Conservation (phyloP, 2,797 vertebrate species). For the Myripristis jacobus region DNA sequence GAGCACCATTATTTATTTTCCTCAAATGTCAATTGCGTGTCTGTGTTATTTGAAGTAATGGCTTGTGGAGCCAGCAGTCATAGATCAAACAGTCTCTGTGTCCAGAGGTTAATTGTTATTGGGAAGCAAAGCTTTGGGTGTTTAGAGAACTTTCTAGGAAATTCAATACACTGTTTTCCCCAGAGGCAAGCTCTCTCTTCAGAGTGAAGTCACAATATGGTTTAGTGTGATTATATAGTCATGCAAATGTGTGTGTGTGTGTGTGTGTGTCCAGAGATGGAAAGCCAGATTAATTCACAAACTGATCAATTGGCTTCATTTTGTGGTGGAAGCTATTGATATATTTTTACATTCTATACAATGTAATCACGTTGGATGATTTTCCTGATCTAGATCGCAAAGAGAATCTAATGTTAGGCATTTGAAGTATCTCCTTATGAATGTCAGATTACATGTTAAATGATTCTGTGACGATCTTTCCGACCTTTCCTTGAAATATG, state of each 20-base stretch:
- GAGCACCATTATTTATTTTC: conserved; percentile 29
- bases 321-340: neutral
- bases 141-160: conserved; percentile 63
- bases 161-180: conserved; percentile 63
- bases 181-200: conserved; percentile 42
- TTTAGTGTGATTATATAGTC: conserved; percentile 47
- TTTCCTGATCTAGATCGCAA: too few relatives aligned
- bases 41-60: conserved; percentile 69
- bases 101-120: conserved; percentile 77
- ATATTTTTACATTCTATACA: neutral
- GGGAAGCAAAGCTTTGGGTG: conserved; percentile 61
- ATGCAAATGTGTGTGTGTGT: too few relatives aligned
- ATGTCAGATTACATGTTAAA: neutral
- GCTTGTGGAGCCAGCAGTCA: conserved; percentile 58
- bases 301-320: conserved; percentile 20
- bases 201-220: conserved; percentile 34
- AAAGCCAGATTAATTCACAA: conserved; percentile 20
- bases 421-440: neutral
- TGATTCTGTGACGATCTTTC: too few relatives aligned
- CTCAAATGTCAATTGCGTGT: conserved; percentile 61
- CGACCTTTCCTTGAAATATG: neutral
- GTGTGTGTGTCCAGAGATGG: neutral
- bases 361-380: neutral
- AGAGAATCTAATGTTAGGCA: too few relatives aligned
- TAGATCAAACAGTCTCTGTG: conserved; percentile 65